phyloP scores from a whole-genome alignment of 2,888 invertebrate genomes.

The Plebejus melissa region DNA sequence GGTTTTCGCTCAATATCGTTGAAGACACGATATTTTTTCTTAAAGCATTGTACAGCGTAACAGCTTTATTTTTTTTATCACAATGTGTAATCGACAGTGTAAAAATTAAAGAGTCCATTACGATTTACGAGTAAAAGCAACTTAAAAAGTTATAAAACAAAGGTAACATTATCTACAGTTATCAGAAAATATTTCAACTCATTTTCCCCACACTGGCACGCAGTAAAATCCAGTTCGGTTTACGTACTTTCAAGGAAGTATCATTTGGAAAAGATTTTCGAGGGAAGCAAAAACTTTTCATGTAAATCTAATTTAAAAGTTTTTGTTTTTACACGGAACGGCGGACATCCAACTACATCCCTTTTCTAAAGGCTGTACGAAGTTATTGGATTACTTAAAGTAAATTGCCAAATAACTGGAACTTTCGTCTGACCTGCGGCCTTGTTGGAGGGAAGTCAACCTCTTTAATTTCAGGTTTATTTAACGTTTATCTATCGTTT shows the following conservation, averaged over 20 bases:
- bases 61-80: background rate
- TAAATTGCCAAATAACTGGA: slow-evolving; percentile 27
- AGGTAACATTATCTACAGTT: background rate
- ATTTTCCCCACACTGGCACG: background rate
- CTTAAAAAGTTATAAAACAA: background rate
- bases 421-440: slow-evolving; percentile 20
- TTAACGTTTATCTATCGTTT: slow-evolving; percentile 6
- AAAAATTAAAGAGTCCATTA: background rate
- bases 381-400: slow-evolving; percentile 27
- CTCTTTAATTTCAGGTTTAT: background rate
- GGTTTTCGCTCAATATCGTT: slow-evolving; percentile 32
- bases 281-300: slow-evolving; percentile 20
- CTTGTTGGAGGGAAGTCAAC: slow-evolving; percentile 17
- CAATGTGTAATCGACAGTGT: background rate
- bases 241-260: slow-evolving; percentile 18
- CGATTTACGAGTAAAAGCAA: background rate
- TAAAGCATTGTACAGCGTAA: background rate
- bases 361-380: slow-evolving; percentile 22
- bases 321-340: slow-evolving; percentile 27
- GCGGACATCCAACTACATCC: slow-evolving; percentile 23
- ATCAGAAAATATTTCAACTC: background rate
- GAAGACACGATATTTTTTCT: slow-evolving; percentile 22
- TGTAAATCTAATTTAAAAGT: slow-evolving; percentile 28
- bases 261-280: slow-evolving; percentile 23
- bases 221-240: background rate